These are phyloP conservation scores for Globia sparganii DNA, from an alignment of 2,888 invertebrate genomes.

Conservation along the genomic window DNA sequence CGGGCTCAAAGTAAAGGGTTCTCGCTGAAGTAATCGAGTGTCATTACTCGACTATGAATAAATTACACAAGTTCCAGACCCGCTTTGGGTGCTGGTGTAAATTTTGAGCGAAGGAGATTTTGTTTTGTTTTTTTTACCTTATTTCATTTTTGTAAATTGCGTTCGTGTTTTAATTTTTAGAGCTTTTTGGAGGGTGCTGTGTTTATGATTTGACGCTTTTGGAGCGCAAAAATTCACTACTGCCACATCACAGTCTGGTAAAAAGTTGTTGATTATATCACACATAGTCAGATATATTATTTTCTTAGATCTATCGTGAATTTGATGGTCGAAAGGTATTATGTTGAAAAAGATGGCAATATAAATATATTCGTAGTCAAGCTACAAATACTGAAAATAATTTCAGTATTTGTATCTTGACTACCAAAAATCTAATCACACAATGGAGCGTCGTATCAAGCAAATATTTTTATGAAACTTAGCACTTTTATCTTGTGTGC, in stretches of 20 bases:
- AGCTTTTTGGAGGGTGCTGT: slow-evolving; percentile 22
- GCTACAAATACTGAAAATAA: background rate
- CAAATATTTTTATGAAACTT: too few species aligned
- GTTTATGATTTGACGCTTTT: slow-evolving; percentile 16
- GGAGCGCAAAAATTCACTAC: background rate
- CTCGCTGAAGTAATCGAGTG: slow-evolving; percentile 89
- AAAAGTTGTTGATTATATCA: background rate
- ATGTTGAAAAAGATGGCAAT: background rate
- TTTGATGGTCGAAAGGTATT: background rate
- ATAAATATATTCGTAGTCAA: background rate
- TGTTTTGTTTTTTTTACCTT: slow-evolving; percentile 13
- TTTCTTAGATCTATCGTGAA: background rate
- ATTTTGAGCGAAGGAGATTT: slow-evolving; percentile 59
- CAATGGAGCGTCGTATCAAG: background rate
- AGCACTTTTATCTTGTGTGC: background rate
- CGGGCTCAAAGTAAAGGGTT: slow-evolving; percentile 85
- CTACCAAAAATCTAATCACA: background rate
- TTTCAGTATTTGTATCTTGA: too few species aligned
- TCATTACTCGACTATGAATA: slow-evolving; percentile 90
- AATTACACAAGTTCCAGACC: slow-evolving; percentile 85
- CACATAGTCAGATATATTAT: background rate
- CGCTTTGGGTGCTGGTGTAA: slow-evolving; percentile 73
- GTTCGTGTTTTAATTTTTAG: slow-evolving; percentile 41
- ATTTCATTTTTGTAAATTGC: slow-evolving; percentile 41
- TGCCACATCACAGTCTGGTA: background rate